Evolutionary conservation across 2,797 vertebrate species (phyloP).

Genomic region (Scolopax bukidnonensis): DNA sequence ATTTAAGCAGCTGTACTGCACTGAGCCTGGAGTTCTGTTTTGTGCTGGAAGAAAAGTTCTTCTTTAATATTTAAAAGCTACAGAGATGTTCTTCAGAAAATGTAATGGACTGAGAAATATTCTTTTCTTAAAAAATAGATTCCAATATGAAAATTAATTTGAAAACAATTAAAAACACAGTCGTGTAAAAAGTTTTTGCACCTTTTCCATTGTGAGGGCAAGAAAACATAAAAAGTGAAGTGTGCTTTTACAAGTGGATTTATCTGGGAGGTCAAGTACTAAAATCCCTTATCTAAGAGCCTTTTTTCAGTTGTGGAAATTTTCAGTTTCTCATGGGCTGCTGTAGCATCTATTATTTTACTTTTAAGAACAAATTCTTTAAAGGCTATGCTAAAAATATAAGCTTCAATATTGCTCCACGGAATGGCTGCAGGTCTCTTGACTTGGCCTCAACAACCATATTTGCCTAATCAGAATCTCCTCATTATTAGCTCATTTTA

Average conservation of each 20-base stretch:
- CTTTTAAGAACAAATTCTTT: neutral
- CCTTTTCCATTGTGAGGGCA: neutral
- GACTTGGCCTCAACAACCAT: accelerated
- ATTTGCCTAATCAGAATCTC: neutral
- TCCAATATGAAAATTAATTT: neutral
- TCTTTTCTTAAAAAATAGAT: neutral
- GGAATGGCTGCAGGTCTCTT: neutral
- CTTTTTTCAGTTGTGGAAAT: neutral
- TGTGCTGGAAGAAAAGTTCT: neutral
- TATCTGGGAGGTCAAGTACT: neutral
- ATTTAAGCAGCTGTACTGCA: neutral
- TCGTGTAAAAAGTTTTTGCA: neutral
- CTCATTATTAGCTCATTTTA: neutral
- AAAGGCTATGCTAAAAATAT: neutral
- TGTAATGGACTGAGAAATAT: neutral
- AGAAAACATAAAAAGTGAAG: neutral
- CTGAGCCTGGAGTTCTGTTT: neutral
- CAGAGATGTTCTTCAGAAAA: neutral
- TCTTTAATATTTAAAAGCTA: neutral
- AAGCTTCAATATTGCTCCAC: neutral
- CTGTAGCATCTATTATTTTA: neutral
- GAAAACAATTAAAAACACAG: neutral
- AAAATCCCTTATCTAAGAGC: neutral
- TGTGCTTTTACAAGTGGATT: neutral
- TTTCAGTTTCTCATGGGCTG: neutral